phyloP scores from a whole-genome alignment of 2,888 invertebrate species.

The Alentia gelatinosa region DNA sequence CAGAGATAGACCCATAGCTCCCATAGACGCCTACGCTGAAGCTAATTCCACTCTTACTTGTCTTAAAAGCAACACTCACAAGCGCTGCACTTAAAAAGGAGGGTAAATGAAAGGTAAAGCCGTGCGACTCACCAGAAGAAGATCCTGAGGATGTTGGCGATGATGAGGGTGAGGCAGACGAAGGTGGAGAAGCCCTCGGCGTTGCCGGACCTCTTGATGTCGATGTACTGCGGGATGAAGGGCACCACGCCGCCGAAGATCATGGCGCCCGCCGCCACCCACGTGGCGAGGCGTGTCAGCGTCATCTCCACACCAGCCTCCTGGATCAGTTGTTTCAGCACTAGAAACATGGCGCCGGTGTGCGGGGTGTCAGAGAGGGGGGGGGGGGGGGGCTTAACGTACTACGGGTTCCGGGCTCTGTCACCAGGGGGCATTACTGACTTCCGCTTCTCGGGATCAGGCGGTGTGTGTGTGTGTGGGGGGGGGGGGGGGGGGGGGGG shows the following conservation, averaged over 20 bases:
- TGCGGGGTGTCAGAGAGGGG: not conserved
- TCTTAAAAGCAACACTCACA: too few species aligned
- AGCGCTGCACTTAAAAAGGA: too few species aligned
- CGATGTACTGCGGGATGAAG: conserved; percentile 96
- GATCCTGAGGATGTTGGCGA: conserved; percentile 98
- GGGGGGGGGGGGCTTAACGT: not conserved
- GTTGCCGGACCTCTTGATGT: conserved; percentile 94
- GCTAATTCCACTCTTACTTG: too few species aligned
- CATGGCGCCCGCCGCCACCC: conserved; percentile 85
- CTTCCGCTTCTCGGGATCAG: not conserved
- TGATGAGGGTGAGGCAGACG: conserved; percentile 95
- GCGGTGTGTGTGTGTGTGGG: not conserved
- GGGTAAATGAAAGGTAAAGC: too few species aligned
- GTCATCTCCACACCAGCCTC: conserved; percentile 16
- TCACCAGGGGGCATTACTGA: not conserved
- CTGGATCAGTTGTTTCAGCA: conserved; percentile 40
- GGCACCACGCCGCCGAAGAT: conserved; percentile 97
- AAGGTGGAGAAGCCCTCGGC: conserved; percentile 98
- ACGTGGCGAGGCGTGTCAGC: conserved; percentile 4
- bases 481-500: not conserved
- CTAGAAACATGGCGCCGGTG: not conserved
- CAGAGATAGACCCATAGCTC: too few species aligned
- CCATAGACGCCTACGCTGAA: too few species aligned
- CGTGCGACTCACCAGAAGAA: conserved; percentile 92
- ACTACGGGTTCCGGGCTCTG: not conserved